A percentile compares a stretch with the other conserved stretches of the same genome.
phyloP scores from a whole-genome alignment of 2,888 invertebrate genomes.

The Latheticus oryzae region DNA sequence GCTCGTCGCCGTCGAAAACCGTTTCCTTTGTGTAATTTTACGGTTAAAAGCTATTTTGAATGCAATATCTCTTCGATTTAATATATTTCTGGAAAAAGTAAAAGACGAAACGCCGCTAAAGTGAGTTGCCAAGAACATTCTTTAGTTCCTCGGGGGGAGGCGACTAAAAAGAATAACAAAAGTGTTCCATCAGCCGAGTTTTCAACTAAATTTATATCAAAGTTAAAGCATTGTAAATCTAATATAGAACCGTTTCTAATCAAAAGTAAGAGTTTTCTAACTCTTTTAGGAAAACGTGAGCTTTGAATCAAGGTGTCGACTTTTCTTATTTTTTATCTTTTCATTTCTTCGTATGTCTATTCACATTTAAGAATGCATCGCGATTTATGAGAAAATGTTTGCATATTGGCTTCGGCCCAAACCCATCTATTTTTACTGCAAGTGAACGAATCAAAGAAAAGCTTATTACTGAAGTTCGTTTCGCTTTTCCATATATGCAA shows the following conservation, averaged over 20 bases:
- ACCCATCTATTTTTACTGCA: slow-evolving; percentile 38
- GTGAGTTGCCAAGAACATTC: slow-evolving; percentile 35
- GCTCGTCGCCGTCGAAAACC: slow-evolving; percentile 11
- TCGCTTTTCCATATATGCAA: slow-evolving; percentile 30
- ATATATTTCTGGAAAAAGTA: slow-evolving; percentile 34
- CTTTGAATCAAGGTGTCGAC: slow-evolving; percentile 33
- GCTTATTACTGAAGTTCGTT: slow-evolving; percentile 35
- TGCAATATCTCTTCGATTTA: slow-evolving; percentile 34
- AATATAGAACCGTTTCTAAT: slow-evolving; percentile 55
- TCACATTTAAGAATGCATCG: slow-evolving; percentile 21
- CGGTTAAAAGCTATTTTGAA: slow-evolving; percentile 33
- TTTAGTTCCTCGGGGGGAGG: slow-evolving; percentile 28
- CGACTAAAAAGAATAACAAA: slow-evolving; percentile 46
- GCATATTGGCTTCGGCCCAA: slow-evolving; percentile 34
- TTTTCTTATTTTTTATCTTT: neutral
- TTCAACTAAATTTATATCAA: slow-evolving; percentile 55
- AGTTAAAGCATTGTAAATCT: slow-evolving; percentile 57
- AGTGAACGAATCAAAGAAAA: slow-evolving; percentile 36
- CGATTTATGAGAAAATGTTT: slow-evolving; percentile 24
- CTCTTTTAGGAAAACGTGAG: slow-evolving; percentile 52
- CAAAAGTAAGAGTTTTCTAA: slow-evolving; percentile 54
- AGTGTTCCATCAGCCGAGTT: slow-evolving; percentile 48
- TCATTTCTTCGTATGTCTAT: slow-evolving; percentile 16
- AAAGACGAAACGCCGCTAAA: slow-evolving; percentile 32
- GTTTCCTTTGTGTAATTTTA: slow-evolving; percentile 35